Base-by-base conservation (phyloP, 2,797 vertebrate genomes). In the Sphenodon punctatus region DNA sequence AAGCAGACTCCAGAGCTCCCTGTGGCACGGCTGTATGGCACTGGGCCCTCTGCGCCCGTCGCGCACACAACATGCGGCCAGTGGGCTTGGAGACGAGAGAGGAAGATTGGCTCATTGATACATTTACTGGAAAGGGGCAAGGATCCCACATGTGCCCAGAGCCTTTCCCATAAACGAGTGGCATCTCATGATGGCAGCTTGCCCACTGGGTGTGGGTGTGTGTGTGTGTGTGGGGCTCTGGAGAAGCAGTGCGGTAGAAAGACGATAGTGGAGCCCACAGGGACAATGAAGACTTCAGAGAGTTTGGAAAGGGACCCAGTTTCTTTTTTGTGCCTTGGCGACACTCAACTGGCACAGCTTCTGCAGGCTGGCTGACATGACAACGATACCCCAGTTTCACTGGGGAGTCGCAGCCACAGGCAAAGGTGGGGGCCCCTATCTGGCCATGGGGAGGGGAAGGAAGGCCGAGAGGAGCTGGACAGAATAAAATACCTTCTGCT, bases 61-160 rank as follows among this genome's bases (percentile, higher is more conserved):
- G n/a, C n/a, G n/a, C n/a, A n/a, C n/a, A n/a, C n/a, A n/a, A n/a
- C n/a, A n/a, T n/a, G 27, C 23, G 84, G n/a, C 38, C 75, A 58
- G n/a, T 0, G 45, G 48, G 1, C 48, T n/a, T 6, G 63, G 78
- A 48, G 67, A 23, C n/a, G 15, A 13, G 15, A n/a, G 53, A 39
- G 23, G 15, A 14, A 65, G 65, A 64, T 81, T 38, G 4, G 60
- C 6, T 42, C 38, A 17, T 0, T 1, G 8, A 8, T 2, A 10
- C 0, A 0, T 2, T 23, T 42, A 41, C 53, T 69, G 43, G 0
- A 1, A 3, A 45, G 65, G 23, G 53, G 6, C 10, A 4, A 34
- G 0, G 0, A 59, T 8, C 43, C 53, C 48, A 27, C 1, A 1
- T 0, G 43, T 1, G 32, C 39, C 27, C 32, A 19, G 0, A 65